Evolutionary conservation across 1,140 invertebrate species (phyloP).

Genomic region (Papilio aristodemus): DNA sequence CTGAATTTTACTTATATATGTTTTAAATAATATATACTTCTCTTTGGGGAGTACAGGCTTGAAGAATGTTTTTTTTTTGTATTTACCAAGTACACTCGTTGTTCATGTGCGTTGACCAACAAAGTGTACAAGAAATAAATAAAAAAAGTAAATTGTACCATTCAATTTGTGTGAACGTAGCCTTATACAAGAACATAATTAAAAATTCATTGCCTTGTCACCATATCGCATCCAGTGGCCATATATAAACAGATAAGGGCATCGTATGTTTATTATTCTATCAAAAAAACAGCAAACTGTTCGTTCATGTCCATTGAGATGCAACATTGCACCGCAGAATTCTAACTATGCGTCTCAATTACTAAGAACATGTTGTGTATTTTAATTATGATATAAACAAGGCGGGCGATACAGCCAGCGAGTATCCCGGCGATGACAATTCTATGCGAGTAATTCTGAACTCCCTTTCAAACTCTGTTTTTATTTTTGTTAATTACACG

Average conservation of each 20-base stretch:
- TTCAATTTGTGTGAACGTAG: neutral
- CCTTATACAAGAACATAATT: neutral
- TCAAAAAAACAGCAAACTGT: neutral
- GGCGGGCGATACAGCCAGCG: neutral
- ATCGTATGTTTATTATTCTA: constrained; percentile 13
- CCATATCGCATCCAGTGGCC: neutral
- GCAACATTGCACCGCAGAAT: neutral
- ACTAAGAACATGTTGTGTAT: neutral
- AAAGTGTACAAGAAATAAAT: too few species aligned
- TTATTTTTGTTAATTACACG: neutral
- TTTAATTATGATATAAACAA: neutral
- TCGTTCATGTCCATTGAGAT: neutral
- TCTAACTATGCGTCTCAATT: constrained; percentile 1
- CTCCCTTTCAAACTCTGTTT: constrained; percentile 1
- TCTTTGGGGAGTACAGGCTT: too few species aligned
- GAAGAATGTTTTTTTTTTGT: too few species aligned
- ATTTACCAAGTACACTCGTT: too few species aligned
- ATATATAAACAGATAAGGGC: neutral
- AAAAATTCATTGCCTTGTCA: neutral
- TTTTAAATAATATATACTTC: too few species aligned
- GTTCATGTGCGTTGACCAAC: too few species aligned
- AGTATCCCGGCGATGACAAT: neutral
- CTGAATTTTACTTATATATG: too few species aligned
- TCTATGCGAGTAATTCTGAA: neutral
- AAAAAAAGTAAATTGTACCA: neutral